Conservation (phyloP, 1,140 invertebrate genomes). For the Conus ventricosus region DNA sequence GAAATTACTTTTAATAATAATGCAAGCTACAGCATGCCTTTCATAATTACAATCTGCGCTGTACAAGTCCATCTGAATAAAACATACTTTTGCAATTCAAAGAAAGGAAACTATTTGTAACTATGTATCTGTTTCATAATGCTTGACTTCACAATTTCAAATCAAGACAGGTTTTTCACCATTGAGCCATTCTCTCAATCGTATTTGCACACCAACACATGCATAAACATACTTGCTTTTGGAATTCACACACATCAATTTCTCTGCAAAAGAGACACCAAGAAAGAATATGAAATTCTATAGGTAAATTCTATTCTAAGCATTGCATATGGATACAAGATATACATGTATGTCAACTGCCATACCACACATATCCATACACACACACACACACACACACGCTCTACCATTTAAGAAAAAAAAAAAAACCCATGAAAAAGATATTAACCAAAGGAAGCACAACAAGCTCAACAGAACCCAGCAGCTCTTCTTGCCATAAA, state of each 20-base stretch:
- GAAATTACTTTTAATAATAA: background rate
- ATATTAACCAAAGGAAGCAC: background rate
- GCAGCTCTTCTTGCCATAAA: background rate
- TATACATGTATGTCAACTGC: background rate
- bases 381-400: background rate
- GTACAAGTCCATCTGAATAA: conserved; percentile 10
- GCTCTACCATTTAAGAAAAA: background rate
- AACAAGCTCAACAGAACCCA: background rate
- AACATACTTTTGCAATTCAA: background rate
- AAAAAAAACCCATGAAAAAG: background rate
- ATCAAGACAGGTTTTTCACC: background rate
- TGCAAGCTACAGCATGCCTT: background rate
- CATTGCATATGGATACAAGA: conserved; percentile 7
- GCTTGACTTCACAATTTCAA: background rate
- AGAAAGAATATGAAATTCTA: background rate
- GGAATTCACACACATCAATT: background rate
- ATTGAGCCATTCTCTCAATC: background rate
- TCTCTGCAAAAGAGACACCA: background rate
- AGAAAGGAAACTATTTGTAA: background rate
- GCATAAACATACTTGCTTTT: background rate
- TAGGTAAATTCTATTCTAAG: background rate
- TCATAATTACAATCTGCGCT: background rate
- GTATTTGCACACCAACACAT: no score
- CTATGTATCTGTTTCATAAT: background rate
- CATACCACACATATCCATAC: background rate